Conservation (phyloP, 2,797 vertebrate species). For the Taenioides sp. region DNA sequence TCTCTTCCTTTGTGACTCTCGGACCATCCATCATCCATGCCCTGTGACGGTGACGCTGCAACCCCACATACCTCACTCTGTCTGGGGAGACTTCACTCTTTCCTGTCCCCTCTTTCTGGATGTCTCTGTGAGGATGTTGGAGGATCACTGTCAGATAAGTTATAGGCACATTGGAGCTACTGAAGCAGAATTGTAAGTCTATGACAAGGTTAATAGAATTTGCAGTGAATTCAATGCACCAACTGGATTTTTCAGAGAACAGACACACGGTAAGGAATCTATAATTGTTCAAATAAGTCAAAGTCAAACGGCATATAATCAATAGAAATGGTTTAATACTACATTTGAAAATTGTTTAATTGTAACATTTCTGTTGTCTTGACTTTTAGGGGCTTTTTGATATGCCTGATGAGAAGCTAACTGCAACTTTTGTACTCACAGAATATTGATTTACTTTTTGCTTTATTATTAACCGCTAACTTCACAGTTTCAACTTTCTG, state of each 20-base stretch:
- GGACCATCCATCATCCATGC: slow-evolving; percentile 36
- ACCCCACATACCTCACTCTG: slow-evolving; percentile 11
- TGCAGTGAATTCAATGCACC: not conserved
- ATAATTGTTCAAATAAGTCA: too few relatives aligned
- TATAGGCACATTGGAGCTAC: not conserved
- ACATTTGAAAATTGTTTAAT: too few relatives aligned
- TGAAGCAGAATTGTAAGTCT: not conserved
- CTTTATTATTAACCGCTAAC: too few relatives aligned
- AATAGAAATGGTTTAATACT: too few relatives aligned
- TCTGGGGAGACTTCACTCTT: not conserved
- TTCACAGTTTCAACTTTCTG: too few relatives aligned
- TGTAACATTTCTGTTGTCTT: too few relatives aligned
- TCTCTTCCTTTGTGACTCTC: slow-evolving; percentile 42
- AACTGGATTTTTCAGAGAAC: not conserved
- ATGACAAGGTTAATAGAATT: not conserved
- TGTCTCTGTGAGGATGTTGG: slow-evolving; percentile 7
- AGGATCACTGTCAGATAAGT: not conserved
- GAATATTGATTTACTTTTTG: too few relatives aligned
- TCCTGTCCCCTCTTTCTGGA: slow-evolving; percentile 4
- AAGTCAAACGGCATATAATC: too few relatives aligned
- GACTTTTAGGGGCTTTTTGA: too few relatives aligned
- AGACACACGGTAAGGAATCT: too few relatives aligned
- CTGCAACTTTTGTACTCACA: too few relatives aligned
- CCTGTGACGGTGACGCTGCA: slow-evolving; percentile 25
- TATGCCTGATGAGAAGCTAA: too few relatives aligned